Evolutionary conservation across 2,797 vertebrate species (phyloP).

Genomic region (Gymnocypris eckloni): DNA sequence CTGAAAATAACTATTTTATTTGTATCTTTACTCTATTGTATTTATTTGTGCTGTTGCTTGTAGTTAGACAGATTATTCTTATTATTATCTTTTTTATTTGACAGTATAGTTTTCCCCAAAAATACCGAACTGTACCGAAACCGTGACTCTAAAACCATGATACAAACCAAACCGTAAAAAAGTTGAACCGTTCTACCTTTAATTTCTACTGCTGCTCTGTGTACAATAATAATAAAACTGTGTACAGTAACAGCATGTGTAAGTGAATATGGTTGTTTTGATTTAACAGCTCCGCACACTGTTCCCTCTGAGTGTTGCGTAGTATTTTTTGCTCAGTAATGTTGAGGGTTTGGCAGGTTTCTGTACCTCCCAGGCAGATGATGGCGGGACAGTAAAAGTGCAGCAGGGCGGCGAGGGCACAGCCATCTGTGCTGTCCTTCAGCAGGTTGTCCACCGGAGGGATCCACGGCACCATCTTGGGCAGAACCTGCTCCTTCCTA

Average conservation of each 20-base stretch:
- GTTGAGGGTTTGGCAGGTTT: background rate
- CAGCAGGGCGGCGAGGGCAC: conserved; percentile 88
- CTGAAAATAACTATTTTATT: no score
- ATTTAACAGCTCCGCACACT: background rate
- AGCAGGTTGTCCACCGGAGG: conserved; percentile 93
- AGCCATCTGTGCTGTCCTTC: conserved; percentile 93
- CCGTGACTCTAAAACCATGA: no score
- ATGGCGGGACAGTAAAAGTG: conserved; percentile 95
- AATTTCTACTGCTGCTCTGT: background rate
- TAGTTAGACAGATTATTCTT: no score
- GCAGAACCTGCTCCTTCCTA: conserved; percentile 89
- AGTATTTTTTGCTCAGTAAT: background rate
- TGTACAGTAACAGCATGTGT: background rate
- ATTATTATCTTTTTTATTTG: no score
- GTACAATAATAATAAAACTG: background rate
- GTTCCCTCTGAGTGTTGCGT: background rate
- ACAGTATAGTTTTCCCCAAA: no score
- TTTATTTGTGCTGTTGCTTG: no score
- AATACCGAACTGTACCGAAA: no score
- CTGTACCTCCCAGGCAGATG: conserved; percentile 85
- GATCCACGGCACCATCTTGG: conserved; percentile 89
- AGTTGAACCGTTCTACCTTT: no score
- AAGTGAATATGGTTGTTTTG: background rate
- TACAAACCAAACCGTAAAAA: no score
- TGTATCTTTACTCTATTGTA: no score